These are phyloP conservation scores for Heterohyrax brucei DNA, from an alignment of 2,797 vertebrate genomes.

Conservation along the genomic window DNA sequence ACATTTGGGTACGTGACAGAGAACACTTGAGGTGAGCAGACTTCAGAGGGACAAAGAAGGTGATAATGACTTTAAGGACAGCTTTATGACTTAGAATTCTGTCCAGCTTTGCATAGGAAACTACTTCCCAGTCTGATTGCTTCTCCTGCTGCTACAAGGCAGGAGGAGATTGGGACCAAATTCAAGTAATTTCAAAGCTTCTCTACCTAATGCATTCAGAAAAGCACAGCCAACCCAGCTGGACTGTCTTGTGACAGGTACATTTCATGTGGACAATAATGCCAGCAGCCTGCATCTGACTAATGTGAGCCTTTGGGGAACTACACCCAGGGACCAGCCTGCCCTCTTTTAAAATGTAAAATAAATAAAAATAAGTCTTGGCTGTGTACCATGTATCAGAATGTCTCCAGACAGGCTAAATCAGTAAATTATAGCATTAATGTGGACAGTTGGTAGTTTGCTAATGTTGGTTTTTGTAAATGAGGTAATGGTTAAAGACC, in stretches of 20 bases:
- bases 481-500: slow-evolving; percentile 31
- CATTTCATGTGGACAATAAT: slow-evolving; percentile 25
- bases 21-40: slow-evolving; percentile 8
- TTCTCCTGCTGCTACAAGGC: slow-evolving; percentile 9
- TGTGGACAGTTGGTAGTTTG: slow-evolving; percentile 44
- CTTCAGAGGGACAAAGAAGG: not conserved
- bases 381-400: not conserved
- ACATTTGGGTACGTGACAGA: not conserved
- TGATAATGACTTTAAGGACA: not conserved
- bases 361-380: not conserved
- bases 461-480: slow-evolving; percentile 51
- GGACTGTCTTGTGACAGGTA: not conserved
- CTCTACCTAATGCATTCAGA: slow-evolving; percentile 56
- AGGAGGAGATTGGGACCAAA: slow-evolving; percentile 26
- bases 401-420: slow-evolving; percentile 38
- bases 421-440: slow-evolving; percentile 43
- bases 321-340: not conserved
- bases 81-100: slow-evolving; percentile 10
- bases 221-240: slow-evolving; percentile 24
- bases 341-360: not conserved
- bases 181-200: slow-evolving; percentile 46
- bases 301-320: not conserved
- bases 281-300: not conserved
- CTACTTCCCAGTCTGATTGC: not conserved
- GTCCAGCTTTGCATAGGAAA: not conserved